These are phyloP conservation scores for Neostethus bicornis DNA, from an alignment of 2,797 vertebrate genomes.

Conservation along the genomic window DNA sequence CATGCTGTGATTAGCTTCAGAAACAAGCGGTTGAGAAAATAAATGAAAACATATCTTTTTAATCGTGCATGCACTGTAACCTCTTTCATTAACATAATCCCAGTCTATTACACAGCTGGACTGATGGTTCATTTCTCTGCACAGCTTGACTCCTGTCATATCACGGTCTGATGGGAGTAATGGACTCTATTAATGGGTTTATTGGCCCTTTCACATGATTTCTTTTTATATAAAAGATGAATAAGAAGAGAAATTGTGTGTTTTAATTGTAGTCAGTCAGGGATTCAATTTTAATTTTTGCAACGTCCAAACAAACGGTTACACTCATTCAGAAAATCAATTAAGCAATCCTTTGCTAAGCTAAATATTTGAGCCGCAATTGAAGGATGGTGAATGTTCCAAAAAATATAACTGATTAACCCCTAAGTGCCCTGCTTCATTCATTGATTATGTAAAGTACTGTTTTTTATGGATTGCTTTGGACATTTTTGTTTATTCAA, in stretches of 20 bases:
- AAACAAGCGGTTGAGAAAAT: slow-evolving; percentile 29
- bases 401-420: too few relatives aligned
- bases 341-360: too few relatives aligned
- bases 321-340: too few relatives aligned
- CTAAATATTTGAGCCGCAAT: too few relatives aligned
- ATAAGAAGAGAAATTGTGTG: neutral
- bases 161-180: slow-evolving; percentile 28
- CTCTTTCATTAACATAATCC: slow-evolving; percentile 14
- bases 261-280: too few relatives aligned
- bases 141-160: slow-evolving; percentile 39
- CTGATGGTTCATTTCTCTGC: slow-evolving; percentile 24
- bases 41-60: slow-evolving; percentile 11
- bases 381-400: too few relatives aligned
- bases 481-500: too few relatives aligned
- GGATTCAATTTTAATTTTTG: too few relatives aligned
- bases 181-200: slow-evolving; percentile 11
- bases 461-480: too few relatives aligned
- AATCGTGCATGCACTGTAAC: slow-evolving; percentile 9
- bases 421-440: too few relatives aligned
- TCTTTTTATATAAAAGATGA: neutral
- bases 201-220: neutral
- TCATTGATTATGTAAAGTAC: too few relatives aligned
- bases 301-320: too few relatives aligned
- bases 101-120: slow-evolving; percentile 25
- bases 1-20: slow-evolving; percentile 23